Base-by-base conservation (phyloP, 35 echinoderm and acorn worm genomes). In the Heliocidaris tuberculata region DNA sequence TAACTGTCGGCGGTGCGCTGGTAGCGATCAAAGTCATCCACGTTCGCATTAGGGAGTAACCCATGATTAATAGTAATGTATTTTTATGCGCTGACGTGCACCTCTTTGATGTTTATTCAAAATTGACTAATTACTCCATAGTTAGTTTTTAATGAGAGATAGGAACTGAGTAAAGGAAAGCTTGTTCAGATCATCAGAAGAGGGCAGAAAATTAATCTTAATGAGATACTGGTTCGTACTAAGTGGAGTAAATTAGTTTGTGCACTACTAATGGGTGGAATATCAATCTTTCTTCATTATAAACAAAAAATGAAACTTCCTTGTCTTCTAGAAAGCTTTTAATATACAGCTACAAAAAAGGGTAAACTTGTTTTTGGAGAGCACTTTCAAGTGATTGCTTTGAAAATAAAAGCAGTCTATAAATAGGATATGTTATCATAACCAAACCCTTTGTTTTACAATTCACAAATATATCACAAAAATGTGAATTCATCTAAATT, bases 1-100 rank as follows among this genome's bases (percentile, higher is more conserved):
- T 93, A 93, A 59, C 47, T 48, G 91, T 93, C 91, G 91, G 91
- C 91, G 91, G 91, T 52, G 50, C 50, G 29, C 47, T 50, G 4
- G 48, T 11, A 59, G 91, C 50, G 50, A 49, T 93, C 91, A 49
- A 93, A 93, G 91, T 31, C 31, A n/a, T 89, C 91, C 30, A 52
- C 91, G n/a, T 93, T 93, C 16, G 50, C 91, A 59, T 93, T 52
- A 52, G 91, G 91, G 91, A 93, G 91, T 93, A 49, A 93, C 91
- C 87, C 50, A 27, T 93, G 9, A 93, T 93, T 93, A 93, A 49
- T 30, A 13, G 13, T 93, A 93, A 93, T 93, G 31, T 31, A 59
- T 93, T 93, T 93, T 49, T 93, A 49, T 59, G 29, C 27, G 91
- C 31, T 11, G 47, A 32, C 29, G 87, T 89, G 87, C 87, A 78